Evolutionary conservation across 2,888 invertebrate species (phyloP), one percentile per base, ranked within the genome.

Genomic region (Parnassius mnemosyne): DNA sequence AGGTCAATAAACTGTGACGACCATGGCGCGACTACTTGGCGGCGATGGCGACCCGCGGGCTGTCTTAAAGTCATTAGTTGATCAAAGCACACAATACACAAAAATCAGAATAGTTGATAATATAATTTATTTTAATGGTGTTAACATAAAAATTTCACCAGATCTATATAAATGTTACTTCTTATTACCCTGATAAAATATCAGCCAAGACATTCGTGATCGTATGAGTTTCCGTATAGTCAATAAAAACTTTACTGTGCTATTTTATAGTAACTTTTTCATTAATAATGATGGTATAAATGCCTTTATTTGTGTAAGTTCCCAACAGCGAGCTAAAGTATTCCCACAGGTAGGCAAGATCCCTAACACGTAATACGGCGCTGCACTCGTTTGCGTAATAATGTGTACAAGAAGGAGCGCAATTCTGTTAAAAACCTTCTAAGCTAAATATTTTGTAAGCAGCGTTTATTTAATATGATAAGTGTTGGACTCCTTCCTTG

Each of bases 1-100:
- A 80, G 88, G 87, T 88, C 86, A 80, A 86, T 83, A 87, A 84
- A 87, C 87, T 80, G 77, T 68, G 69, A 74, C 74, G 78, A 70
- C 70, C 72, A 69, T 81, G 81, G 70, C 83, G 81, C 80, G 84
- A 78, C 83, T 73, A 57, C 66, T 66, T 72, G 81, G 77, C 73
- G 86, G 73, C 83, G 79, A 75, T 72, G 85, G 74, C 82, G 79
- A 73, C 81, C 72, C 73, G 72, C 69, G 71, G 79, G 72, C 76
- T 83, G 81, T 80, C 49, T 83, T 81, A 55, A 77, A 71, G 68
- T 73, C 72, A 76, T 81, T 79, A 81, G 77, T 77, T 74, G 79
- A 80, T 81, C 78, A 79, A 74, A 76, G 68, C 65, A 69, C 20
- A 16, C 7, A 41, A 1, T 25, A 2, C 65, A 68, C 64, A 72